A percentile compares a stretch with the other conserved stretches of the same genome.
phyloP scores from a whole-genome alignment of 2,888 invertebrate genomes.

The Oligia latruncula region DNA sequence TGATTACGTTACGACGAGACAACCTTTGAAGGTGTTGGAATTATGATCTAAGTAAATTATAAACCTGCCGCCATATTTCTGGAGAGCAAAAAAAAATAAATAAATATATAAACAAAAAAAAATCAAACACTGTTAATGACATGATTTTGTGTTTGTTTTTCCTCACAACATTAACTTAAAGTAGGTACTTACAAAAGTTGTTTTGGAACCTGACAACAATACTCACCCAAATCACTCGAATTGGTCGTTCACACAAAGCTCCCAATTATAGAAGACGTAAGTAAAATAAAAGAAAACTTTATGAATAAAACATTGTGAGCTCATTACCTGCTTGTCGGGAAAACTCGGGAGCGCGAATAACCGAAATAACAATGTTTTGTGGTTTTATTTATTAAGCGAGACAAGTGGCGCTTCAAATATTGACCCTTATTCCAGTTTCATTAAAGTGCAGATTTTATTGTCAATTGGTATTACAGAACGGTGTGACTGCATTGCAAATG shows the following conservation, averaged over 20 bases:
- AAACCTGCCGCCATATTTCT: background rate
- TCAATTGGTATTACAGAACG: slow-evolving; percentile 87
- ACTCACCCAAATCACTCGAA: slow-evolving; percentile 36
- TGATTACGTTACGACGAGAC: background rate
- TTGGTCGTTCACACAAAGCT: slow-evolving; percentile 48
- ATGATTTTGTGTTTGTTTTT: slow-evolving; percentile 10
- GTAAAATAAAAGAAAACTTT: slow-evolving; percentile 55
- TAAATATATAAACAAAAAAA: background rate
- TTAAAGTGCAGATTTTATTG: slow-evolving; percentile 33
- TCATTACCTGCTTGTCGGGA: slow-evolving; percentile 51
- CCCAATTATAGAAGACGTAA: slow-evolving; percentile 56
- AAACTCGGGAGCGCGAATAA: slow-evolving; percentile 16
- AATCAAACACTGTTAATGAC: background rate
- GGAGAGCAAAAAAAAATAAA: background rate
- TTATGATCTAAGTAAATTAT: background rate
- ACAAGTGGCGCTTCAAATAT: slow-evolving; percentile 4
- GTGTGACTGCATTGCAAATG: slow-evolving; percentile 92
- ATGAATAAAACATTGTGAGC: slow-evolving; percentile 67
- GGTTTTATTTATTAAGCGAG: slow-evolving; percentile 18
- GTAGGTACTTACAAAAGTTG: slow-evolving; percentile 6
- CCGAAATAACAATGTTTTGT: slow-evolving; percentile 33
- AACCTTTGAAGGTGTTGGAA: background rate
- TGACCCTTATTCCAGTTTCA: background rate
- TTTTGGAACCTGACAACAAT: slow-evolving; percentile 15
- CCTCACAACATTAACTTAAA: background rate